phyloP scores from a whole-genome alignment of 2,797 vertebrate genomes.

The Mareca penelope region DNA sequence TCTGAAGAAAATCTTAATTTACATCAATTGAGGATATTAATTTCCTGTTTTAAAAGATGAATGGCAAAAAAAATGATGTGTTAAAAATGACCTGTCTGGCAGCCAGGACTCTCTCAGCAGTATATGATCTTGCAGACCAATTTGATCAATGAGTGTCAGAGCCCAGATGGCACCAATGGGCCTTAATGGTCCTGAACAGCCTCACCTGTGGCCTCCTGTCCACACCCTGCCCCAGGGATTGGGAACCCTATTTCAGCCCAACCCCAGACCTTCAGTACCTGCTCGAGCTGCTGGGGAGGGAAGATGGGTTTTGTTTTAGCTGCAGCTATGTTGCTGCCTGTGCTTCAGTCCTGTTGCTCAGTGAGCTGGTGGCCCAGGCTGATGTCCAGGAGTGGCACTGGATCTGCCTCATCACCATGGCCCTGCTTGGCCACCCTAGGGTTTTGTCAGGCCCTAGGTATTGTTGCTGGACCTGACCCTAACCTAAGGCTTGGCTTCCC shows the following conservation, averaged over 20 bases:
- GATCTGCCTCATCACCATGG: not conserved
- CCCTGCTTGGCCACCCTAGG: not conserved
- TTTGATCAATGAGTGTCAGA: not conserved
- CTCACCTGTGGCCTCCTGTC: not conserved
- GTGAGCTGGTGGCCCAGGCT: not conserved
- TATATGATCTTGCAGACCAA: not conserved
- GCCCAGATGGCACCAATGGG: not conserved
- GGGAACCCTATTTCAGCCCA: not conserved
- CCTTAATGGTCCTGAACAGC: not conserved
- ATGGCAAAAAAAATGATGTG: not conserved
- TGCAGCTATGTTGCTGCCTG: not conserved
- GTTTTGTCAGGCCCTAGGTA: not conserved
- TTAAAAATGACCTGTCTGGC: accelerated
- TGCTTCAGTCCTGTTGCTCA: not conserved
- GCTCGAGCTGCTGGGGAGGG: not conserved
- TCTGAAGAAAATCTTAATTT: not conserved
- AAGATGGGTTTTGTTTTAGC: not conserved
- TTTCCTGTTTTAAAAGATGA: not conserved
- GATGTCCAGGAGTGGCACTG: not conserved
- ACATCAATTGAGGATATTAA: not conserved
- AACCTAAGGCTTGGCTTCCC: not conserved
- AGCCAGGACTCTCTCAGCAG: not conserved
- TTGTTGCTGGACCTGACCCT: not conserved
- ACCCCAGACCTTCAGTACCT: not conserved
- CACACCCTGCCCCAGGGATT: not conserved